Base-by-base conservation (phyloP, 2,113 vertebrate genomes). In the Orcinus orca region DNA sequence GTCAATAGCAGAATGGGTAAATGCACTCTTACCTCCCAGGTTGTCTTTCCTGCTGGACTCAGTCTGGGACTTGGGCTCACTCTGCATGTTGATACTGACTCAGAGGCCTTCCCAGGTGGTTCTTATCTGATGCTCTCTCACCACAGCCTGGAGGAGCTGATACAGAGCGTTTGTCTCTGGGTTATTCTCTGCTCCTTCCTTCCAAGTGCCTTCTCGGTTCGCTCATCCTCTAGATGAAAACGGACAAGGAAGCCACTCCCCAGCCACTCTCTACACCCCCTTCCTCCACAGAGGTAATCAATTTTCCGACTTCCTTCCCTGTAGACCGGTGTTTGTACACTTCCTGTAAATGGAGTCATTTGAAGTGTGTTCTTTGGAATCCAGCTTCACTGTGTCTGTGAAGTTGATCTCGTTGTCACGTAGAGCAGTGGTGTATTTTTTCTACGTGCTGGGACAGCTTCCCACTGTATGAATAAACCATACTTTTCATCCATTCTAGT, bases 21-120 rank as follows among this genome's bases (percentile, higher is more conserved):
- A 47, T 20, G 26, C 17, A 10, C 53, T 18, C 0, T 62, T 14
- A 17, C 13, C 2, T 80, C n/a, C 0, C 4, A 11, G 18, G 7
- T 55, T 62, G 33, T 44, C 58, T 31, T 65, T 68, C 73, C 76
- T 70, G 41, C 60, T 50, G 83, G 65, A 47, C 33, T 63, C 41
- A 60, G 6, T 38, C 41, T 91, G 53, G 62, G 36, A 18, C 25
- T 88, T 62, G 8, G 65, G 31, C 58, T 81, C 38, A n/a, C 21
- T 12, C 17, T 83, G 63, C 44, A 36, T 70, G 36, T 38, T 63
- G 71, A 44, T 47, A 73, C 13, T 47, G 63, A 93, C 15, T 95
- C 62, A n/a, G 55, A 81, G 62, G 60, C 67, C 18, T n/a, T 67
- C n/a, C 6, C 26, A 8, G 11, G 13, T 1, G 9, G 8, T 33